Evolutionary conservation across 2,113 vertebrate genomes (phyloP), one percentile per base, ranked within the genome.

Genomic region (Sylvietta virens): DNA sequence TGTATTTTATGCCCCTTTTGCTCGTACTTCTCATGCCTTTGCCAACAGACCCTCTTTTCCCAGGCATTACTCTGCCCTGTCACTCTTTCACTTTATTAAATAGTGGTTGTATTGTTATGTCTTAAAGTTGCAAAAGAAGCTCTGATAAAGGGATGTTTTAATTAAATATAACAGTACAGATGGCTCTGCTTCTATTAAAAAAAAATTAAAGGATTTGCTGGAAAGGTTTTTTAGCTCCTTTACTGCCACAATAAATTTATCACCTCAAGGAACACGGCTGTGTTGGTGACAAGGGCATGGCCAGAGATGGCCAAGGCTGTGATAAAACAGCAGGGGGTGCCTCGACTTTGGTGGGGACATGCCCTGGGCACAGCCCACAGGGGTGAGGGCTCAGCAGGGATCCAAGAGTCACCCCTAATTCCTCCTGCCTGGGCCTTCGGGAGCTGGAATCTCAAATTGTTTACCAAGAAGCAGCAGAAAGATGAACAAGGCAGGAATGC

Each of bases 261-360:
- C 50, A 45, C 35, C 37, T 77, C 28, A 17, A 67, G 85, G 57
- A 28, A 14, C 7, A 1, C 5, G 13, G 18, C 37, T 51, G 66
- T 2, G 2, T 1, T 42, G 26, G 35, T 37, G 82, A 54, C 39
- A 30, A 60, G 56, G 42, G 65, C 37, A 22, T 17, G 23, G 19
- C 50, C 60, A 27, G 45, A 0, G 1, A 26, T 2, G 54, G 54
- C 16, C 56, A 26, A 22, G 65, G 54, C 56, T 72, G 44, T 48
- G 57, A 56, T 15, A 54, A 30, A 70, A 19, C 15, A 70, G 40
- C 35, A 57, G 35, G 11, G 4, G 13, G 11, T 28, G 33, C 47
- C 17, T 40, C 0, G 0, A 1, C 33, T 62, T 30, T 27, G 26
- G 22, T 40, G 28, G 33, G 39, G 33, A 21, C 2, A 0, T 19